Conservation (phyloP, 2,113 vertebrate species). For the Eurystomus gularis region DNA sequence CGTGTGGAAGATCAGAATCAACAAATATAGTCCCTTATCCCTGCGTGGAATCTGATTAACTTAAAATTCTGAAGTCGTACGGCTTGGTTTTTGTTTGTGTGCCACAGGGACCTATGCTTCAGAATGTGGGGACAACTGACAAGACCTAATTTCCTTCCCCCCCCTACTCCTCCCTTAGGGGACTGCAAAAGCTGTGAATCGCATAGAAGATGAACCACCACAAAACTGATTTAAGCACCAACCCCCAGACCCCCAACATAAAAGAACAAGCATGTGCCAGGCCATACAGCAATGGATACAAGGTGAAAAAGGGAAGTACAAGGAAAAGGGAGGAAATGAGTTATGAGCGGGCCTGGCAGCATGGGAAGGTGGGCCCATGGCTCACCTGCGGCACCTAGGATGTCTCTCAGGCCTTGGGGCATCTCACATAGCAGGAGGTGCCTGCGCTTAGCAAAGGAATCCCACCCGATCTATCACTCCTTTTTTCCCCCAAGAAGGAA, state of each 20-base stretch:
- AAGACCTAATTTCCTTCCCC: background rate
- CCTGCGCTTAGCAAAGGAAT: background rate
- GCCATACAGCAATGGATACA: background rate
- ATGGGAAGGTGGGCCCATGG: background rate
- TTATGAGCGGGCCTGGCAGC: background rate
- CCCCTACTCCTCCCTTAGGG: background rate
- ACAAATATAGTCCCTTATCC: slow-evolving; percentile 32
- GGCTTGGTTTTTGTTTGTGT: background rate
- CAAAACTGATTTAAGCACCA: background rate
- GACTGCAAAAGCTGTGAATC: background rate
- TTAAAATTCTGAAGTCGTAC: background rate
- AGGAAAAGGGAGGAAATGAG: background rate
- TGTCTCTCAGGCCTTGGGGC: background rate
- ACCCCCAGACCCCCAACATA: background rate
- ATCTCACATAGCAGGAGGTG: background rate
- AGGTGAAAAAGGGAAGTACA: background rate
- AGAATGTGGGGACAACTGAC: background rate
- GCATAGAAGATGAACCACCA: background rate
- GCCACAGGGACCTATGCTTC: rapidly evolving
- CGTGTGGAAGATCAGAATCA: slow-evolving; percentile 18
- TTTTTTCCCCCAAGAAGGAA: background rate
- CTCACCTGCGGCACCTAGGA: background rate
- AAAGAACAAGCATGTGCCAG: background rate
- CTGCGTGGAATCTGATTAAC: background rate
- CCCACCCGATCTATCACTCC: background rate